phyloP scores from a whole-genome alignment of 2,113 vertebrate species.

The Barnardius zonarius region DNA sequence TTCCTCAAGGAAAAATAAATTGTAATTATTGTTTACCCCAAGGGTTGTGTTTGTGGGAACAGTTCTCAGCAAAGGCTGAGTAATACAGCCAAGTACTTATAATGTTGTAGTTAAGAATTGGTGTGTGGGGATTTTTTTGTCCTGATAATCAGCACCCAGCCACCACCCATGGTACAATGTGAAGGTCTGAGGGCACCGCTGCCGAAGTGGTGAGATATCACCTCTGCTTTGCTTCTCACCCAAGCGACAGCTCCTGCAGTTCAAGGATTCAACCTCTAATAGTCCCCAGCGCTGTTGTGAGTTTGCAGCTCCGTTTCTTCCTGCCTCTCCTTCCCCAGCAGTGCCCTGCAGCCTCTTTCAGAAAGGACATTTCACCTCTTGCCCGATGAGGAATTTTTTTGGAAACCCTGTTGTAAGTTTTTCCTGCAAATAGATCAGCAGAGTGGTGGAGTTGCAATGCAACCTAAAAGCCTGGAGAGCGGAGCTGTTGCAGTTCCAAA shows the following conservation, averaged over 20 bases:
- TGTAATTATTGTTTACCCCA: neutral
- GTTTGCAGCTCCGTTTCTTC: neutral
- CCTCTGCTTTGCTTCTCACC: neutral
- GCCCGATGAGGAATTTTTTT: neutral
- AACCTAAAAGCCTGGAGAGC: neutral
- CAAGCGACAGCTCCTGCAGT: neutral
- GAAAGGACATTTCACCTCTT: neutral
- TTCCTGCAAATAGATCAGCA: fast-evolving
- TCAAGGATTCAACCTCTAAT: neutral
- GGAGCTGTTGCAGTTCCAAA: fast-evolving
- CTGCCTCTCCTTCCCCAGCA: neutral
- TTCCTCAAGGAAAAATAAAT: slow-evolving; percentile 14
- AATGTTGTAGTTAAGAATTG: neutral
- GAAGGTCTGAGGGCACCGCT: neutral
- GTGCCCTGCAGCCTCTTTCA: fast-evolving
- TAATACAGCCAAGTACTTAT: neutral
- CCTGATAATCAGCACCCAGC: neutral
- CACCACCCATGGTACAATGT: neutral
- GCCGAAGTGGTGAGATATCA: neutral
- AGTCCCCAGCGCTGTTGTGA: neutral
- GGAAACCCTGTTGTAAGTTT: neutral
- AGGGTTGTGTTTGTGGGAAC: neutral
- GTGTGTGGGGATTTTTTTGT: neutral
- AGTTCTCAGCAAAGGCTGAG: neutral
- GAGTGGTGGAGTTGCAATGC: neutral